Conservation (phyloP, 1,140 invertebrate genomes). For the Meloidogyne floridensis region DNA sequence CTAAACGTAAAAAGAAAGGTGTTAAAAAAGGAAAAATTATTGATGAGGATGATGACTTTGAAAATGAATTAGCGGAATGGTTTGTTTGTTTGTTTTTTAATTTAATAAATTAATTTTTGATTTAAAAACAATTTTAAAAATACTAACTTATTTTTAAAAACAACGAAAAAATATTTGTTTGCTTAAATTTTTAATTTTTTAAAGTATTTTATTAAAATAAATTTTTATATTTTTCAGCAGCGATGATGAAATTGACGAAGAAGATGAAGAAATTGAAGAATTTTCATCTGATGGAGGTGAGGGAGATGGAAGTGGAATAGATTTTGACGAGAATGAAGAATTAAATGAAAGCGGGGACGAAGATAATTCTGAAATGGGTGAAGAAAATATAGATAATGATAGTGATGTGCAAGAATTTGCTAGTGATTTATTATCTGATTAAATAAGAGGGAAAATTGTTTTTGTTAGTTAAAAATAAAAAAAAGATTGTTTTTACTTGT, state of each 20-base stretch:
- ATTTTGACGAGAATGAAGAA: constrained; percentile 66
- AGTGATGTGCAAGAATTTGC: constrained; percentile 26
- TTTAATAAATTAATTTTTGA: no score
- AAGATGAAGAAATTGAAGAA: constrained; percentile 48
- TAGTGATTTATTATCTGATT: background rate
- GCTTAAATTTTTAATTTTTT: background rate
- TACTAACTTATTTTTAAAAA: no score
- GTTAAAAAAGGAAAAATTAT: constrained; percentile 13
- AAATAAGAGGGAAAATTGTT: background rate
- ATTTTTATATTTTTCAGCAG: constrained; percentile 29
- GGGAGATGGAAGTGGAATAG: constrained; percentile 67
- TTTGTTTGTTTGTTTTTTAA: background rate
- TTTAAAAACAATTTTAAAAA: no score
- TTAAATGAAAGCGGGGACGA: constrained; percentile 62
- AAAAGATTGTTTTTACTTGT: constrained; percentile 13
- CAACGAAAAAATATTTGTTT: constrained; percentile 27
- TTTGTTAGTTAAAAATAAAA: background rate
- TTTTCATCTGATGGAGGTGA: constrained; percentile 60
- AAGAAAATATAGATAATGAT: constrained; percentile 31
- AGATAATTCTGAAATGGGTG: constrained; percentile 27
- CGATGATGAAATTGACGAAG: constrained; percentile 57
- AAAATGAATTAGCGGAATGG: constrained; percentile 17
- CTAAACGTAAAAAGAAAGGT: constrained; percentile 31
- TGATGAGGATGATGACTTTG: constrained; percentile 11
- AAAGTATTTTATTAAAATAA: background rate